Conservation (phyloP, 2,888 invertebrate genomes). For the Scaeva pyrastri region DNA sequence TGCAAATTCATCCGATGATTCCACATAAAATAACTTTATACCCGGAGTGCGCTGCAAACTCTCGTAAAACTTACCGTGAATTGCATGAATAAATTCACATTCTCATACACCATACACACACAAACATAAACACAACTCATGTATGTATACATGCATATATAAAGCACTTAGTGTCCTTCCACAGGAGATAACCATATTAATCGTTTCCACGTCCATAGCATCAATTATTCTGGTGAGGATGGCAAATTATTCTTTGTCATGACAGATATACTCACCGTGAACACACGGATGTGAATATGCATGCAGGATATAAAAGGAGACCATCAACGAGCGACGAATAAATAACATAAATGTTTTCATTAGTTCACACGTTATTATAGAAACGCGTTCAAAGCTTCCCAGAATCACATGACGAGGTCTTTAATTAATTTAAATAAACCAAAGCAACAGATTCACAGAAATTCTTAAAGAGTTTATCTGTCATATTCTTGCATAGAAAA, state of each 20-base stretch:
- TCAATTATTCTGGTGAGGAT: slow-evolving; percentile 53
- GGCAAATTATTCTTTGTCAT: slow-evolving; percentile 40
- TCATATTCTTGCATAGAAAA: not conserved
- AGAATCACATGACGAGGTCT: not conserved
- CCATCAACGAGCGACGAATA: slow-evolving; percentile 17
- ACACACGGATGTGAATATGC: too few species aligned
- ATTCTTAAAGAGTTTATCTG: not conserved
- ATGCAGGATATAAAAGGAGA: not conserved
- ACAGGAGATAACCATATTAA: slow-evolving; percentile 58
- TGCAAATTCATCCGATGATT: slow-evolving; percentile 14
- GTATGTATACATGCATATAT: too few species aligned
- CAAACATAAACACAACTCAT: too few species aligned
- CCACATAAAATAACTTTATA: not conserved
- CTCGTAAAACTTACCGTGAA: slow-evolving; percentile 25
- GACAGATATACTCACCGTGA: not conserved
- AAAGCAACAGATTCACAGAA: not conserved
- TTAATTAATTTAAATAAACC: not conserved
- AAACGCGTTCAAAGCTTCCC: not conserved
- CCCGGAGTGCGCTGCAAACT: not conserved
- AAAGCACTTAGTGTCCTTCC: slow-evolving; percentile 22
- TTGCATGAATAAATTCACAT: slow-evolving; percentile 33
- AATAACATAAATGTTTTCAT: slow-evolving; percentile 59
- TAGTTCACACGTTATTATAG: slow-evolving; percentile 11
- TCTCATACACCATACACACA: too few species aligned
- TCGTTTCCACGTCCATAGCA: slow-evolving; percentile 31